Percentiles rank a stretch among this genome's conserved stretches.
Evolutionary conservation across 2,888 invertebrate genomes (phyloP).

Genomic region (Oxyscelio sp.): DNA sequence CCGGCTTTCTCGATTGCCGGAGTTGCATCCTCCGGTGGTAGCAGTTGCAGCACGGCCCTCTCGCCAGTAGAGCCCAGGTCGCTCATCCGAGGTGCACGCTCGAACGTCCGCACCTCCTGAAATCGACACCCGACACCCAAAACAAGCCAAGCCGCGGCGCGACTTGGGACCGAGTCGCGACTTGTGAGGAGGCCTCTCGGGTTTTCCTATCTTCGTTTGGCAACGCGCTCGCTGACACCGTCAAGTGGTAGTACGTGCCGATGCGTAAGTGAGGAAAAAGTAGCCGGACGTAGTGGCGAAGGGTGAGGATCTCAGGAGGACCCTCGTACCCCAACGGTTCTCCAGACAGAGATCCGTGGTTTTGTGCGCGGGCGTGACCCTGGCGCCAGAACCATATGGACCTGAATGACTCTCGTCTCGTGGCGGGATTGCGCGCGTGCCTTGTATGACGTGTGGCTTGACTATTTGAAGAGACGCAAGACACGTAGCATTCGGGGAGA

Average conservation of each 20-base stretch:
- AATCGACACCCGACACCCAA: no score
- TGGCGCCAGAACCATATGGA: slow-evolving; percentile 58
- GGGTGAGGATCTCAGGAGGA: slow-evolving; percentile 23
- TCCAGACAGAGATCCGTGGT: slow-evolving; percentile 8
- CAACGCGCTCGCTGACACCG: slow-evolving; percentile 15
- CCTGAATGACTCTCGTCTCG: slow-evolving; percentile 54
- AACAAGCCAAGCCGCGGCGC: not conserved
- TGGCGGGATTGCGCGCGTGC: not conserved
- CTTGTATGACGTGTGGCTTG: slow-evolving; percentile 49
- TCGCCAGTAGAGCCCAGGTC: no score
- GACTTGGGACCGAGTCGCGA: slow-evolving; percentile 13
- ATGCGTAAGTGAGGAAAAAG: slow-evolving; percentile 1
- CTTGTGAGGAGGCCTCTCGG: slow-evolving; percentile 17
- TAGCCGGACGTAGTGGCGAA: not conserved
- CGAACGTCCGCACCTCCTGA: no score
- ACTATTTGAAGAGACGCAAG: slow-evolving; percentile 31
- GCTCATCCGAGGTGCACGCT: no score
- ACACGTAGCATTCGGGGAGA: slow-evolving; percentile 8
- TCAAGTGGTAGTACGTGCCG: slow-evolving; percentile 52
- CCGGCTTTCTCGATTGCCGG: no score
- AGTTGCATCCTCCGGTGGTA: no score
- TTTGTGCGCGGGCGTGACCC: slow-evolving; percentile 63
- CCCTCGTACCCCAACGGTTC: slow-evolving; percentile 47
- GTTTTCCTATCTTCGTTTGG: slow-evolving; percentile 21
- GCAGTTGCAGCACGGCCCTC: no score